Evolutionary conservation across 2,113 vertebrate genomes (phyloP).

Genomic region (Rhipidura dahli): DNA sequence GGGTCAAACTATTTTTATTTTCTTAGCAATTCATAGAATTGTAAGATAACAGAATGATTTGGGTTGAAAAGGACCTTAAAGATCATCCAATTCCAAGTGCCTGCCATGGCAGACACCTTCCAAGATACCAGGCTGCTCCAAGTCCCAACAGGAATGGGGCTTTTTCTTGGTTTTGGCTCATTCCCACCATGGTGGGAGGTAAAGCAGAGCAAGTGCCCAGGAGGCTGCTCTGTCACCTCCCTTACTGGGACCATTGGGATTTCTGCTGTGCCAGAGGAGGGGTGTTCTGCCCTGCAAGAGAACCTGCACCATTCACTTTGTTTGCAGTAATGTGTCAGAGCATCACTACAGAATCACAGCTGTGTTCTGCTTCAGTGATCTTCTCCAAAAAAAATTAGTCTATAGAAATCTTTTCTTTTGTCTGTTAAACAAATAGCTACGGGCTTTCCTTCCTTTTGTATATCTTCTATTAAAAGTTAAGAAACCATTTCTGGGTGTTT

Average conservation of each 20-base stretch:
- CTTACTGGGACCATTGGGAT: neutral
- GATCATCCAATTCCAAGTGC: neutral
- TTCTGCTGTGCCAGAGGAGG: neutral
- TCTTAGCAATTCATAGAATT: neutral
- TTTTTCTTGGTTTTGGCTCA: neutral
- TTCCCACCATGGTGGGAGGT: neutral
- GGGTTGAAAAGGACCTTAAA: neutral
- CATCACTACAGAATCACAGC: neutral
- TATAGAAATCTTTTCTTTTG: neutral
- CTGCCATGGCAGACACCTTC: neutral
- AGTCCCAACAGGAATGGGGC: too few relatives aligned
- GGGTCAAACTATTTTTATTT: neutral
- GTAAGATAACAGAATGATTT: neutral
- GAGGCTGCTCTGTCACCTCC: neutral
- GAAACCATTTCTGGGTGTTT: neutral
- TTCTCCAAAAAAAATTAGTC: neutral
- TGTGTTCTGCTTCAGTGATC: neutral
- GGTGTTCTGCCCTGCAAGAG: neutral
- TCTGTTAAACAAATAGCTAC: neutral
- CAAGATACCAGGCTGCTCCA: neutral
- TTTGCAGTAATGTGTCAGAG: neutral
- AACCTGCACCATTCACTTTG: neutral
- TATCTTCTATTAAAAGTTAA: neutral
- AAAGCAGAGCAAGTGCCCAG: neutral
- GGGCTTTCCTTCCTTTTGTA: neutral